These are phyloP conservation scores for Alligator mississippiensis DNA, from an alignment of 2,113 vertebrate genomes.

Conservation along the genomic window DNA sequence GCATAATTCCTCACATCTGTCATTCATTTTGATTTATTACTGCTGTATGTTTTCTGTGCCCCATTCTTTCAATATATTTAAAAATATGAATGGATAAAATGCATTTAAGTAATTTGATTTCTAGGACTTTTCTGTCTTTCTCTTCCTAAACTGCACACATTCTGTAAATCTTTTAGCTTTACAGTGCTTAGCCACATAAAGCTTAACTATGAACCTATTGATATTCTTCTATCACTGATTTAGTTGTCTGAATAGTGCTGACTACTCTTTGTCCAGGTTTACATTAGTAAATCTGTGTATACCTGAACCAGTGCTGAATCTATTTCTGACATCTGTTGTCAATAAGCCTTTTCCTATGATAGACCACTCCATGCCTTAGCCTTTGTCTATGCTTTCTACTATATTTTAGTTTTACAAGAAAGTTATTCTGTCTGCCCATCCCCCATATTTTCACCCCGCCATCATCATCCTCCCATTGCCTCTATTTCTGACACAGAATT, in stretches of 20 bases:
- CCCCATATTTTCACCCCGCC: background rate
- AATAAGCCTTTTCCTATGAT: background rate
- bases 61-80: background rate
- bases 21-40: background rate
- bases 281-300: background rate
- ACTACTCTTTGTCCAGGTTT: background rate
- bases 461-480: background rate
- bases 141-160: constrained; percentile 31
- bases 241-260: constrained; percentile 9
- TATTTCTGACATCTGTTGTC: background rate
- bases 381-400: background rate
- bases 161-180: constrained; percentile 34
- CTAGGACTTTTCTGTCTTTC: constrained; percentile 6
- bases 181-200: constrained; percentile 44
- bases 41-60: background rate
- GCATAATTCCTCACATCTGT: background rate
- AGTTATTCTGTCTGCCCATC: background rate
- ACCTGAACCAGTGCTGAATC: background rate
- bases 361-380: background rate
- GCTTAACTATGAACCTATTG: background rate
- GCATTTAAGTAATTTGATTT: constrained; percentile 16
- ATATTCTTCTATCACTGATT: constrained; percentile 14
- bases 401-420: constrained; percentile 1
- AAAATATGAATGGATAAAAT: background rate
- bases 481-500: constrained; percentile 2